Conservation (phyloP, 2,797 vertebrate species). For the Gymnocypris eckloni region DNA sequence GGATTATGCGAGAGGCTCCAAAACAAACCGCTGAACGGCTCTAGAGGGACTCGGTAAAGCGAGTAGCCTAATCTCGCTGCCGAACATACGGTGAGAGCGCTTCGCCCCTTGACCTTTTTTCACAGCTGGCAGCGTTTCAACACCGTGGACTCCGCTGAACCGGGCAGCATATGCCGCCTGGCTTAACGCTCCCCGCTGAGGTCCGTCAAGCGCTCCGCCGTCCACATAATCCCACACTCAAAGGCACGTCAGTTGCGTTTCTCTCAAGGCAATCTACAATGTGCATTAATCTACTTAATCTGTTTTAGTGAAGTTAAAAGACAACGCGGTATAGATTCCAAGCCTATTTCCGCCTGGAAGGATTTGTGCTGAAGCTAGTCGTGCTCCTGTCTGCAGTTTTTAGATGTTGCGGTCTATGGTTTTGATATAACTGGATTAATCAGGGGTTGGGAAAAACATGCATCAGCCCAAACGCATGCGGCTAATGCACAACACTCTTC, state of each 20-base stretch:
- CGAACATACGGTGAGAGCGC: slow-evolving; percentile 32
- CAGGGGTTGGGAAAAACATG: slow-evolving; percentile 57
- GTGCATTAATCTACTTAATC: slow-evolving; percentile 46
- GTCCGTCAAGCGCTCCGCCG: not conserved
- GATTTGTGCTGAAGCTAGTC: not conserved
- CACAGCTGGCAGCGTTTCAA: slow-evolving; percentile 52
- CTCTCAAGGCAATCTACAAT: slow-evolving; percentile 15
- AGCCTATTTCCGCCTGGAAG: slow-evolving; percentile 26
- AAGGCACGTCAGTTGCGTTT: slow-evolving; percentile 24
- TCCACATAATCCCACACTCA: slow-evolving; percentile 41
- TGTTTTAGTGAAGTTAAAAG: slow-evolving; percentile 21
- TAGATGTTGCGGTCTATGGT: slow-evolving; percentile 11
- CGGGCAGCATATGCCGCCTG: slow-evolving; percentile 30
- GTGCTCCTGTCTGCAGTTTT: slow-evolving; percentile 25
- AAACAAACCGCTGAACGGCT: slow-evolving; percentile 13
- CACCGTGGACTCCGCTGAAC: slow-evolving; percentile 34
- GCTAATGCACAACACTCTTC: slow-evolving; percentile 72
- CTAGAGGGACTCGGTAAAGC: slow-evolving; percentile 15
- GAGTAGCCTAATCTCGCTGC: slow-evolving; percentile 46
- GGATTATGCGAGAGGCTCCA: not conserved
- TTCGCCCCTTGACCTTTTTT: slow-evolving; percentile 50
- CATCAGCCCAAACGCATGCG: slow-evolving; percentile 45
- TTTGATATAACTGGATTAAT: slow-evolving; percentile 72
- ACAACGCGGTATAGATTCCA: slow-evolving; percentile 4
- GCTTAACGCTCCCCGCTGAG: slow-evolving; percentile 29